phyloP scores from a whole-genome alignment of 2,113 vertebrate species.

The Addax nasomaculatus region DNA sequence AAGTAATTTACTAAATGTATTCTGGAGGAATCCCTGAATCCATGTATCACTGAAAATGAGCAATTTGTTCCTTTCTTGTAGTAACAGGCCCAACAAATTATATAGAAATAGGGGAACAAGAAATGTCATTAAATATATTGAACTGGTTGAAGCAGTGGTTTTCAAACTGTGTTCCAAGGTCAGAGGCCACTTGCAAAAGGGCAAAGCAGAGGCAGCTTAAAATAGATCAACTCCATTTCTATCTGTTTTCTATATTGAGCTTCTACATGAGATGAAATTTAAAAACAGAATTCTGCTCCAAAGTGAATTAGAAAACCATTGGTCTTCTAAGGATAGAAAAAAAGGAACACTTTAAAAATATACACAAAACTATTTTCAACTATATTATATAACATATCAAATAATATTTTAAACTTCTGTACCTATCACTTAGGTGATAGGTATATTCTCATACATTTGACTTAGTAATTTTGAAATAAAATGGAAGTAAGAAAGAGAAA shows the following conservation, averaged over 20 bases:
- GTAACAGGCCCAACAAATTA: conserved; percentile 19
- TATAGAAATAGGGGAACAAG: conserved; percentile 12
- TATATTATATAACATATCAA: not conserved
- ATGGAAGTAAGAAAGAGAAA: not conserved
- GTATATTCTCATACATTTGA: not conserved
- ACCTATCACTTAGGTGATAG: not conserved
- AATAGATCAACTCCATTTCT: not conserved
- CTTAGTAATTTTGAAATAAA: not conserved
- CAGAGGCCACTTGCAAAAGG: not conserved
- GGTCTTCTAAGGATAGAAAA: not conserved
- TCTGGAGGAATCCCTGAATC: not conserved
- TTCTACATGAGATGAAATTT: not conserved
- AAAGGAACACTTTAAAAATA: not conserved
- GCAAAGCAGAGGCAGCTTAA: not conserved
- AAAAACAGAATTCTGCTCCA: not conserved
- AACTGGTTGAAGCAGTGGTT: not conserved
- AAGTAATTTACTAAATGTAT: conserved; percentile 46
- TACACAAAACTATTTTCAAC: not conserved
- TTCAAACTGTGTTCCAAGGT: conserved; percentile 24
- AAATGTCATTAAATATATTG: conserved; percentile 46
- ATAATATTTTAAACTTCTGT: not conserved
- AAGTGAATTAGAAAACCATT: not conserved
- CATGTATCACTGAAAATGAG: conserved; percentile 19
- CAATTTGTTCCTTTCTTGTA: conserved; percentile 21
- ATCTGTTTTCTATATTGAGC: not conserved